Evolutionary conservation across 2,888 invertebrate species (phyloP).

Genomic region (Nemotelus pantherinus): DNA sequence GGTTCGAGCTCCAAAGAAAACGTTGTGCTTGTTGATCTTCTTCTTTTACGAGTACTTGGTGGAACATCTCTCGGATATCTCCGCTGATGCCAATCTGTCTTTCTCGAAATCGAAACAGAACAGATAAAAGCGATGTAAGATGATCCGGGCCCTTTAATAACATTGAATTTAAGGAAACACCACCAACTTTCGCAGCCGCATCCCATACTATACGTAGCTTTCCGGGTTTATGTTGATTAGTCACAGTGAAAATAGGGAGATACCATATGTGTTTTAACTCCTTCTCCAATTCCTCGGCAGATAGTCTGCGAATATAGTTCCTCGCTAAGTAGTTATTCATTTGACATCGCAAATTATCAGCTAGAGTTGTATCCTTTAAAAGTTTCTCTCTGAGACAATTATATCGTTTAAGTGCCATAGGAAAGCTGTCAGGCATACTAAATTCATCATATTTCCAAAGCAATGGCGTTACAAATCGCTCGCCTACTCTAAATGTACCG

Average conservation of each 20-base stretch:
- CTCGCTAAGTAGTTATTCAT: not conserved
- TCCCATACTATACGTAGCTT: not conserved
- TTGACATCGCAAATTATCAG: too few species aligned
- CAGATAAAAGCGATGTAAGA: too few species aligned
- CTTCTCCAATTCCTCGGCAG: not conserved
- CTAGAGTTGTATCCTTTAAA: not conserved
- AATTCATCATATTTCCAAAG: not conserved
- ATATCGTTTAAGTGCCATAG: not conserved
- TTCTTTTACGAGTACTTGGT: too few species aligned
- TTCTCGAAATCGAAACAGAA: not conserved
- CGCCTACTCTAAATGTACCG: not conserved
- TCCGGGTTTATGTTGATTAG: not conserved
- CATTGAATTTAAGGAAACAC: not conserved
- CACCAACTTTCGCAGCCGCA: not conserved
- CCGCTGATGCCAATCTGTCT: not conserved
- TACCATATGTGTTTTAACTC: not conserved
- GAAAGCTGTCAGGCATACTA: not conserved
- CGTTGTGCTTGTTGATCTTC: too few species aligned
- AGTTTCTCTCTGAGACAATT: not conserved
- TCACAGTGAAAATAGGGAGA: not conserved
- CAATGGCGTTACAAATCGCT: not conserved
- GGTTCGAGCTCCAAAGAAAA: too few species aligned
- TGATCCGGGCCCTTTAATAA: too few species aligned
- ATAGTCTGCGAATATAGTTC: not conserved
- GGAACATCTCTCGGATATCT: not conserved